Evolutionary conservation across 2,797 vertebrate genomes (phyloP).

Genomic region (Falco columbarius): DNA sequence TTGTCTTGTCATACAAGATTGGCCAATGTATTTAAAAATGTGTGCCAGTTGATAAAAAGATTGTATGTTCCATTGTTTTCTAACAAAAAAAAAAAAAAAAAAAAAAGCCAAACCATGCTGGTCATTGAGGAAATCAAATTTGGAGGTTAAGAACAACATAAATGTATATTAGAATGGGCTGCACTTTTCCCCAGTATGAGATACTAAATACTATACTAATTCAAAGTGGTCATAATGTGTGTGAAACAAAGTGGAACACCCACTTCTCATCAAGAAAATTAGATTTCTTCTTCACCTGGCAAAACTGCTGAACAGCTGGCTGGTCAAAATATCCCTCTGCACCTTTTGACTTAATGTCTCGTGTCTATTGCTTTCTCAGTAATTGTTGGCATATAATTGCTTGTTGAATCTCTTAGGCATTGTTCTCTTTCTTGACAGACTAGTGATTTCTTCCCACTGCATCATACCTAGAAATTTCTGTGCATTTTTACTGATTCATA

Average conservation of each 20-base stretch:
- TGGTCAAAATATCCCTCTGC: conserved; percentile 28
- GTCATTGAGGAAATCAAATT: neutral
- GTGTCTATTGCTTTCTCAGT: conserved; percentile 3
- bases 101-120: neutral
- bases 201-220: neutral
- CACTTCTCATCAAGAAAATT: conserved; percentile 43
- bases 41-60: neutral
- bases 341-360: conserved; percentile 18
- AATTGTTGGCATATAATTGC: neutral
- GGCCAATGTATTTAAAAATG: neutral
- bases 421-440: conserved; percentile 18
- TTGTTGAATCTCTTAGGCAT: conserved; percentile 47
- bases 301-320: conserved; percentile 17
- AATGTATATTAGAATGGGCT: neutral
- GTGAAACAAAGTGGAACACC: neutral
- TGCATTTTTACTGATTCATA: conserved; percentile 49
- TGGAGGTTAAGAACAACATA: neutral
- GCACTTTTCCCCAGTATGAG: neutral
- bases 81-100: too few relatives aligned
- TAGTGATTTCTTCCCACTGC: neutral
- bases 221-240: neutral
- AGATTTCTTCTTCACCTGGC: conserved; percentile 42
- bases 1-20: neutral
- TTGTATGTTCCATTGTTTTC: neutral
- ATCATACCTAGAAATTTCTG: conserved; percentile 37